Evolutionary conservation across 2,888 invertebrate genomes (phyloP).

Genomic region (Ichneumoninae sp.): DNA sequence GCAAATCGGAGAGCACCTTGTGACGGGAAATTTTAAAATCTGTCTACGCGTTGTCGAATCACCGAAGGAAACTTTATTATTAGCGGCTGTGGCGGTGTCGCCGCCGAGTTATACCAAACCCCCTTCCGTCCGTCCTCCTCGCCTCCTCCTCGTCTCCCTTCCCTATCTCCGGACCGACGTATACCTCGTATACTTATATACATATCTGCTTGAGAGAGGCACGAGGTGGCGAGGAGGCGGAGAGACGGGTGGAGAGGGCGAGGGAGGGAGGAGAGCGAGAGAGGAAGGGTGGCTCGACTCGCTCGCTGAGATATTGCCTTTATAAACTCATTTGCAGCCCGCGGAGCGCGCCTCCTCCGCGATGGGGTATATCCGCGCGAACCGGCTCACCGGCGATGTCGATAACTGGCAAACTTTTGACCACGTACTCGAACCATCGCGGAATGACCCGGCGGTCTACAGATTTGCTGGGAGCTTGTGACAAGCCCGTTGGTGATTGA

Average conservation of each 20-base stretch:
- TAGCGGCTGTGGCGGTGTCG: slow-evolving; percentile 76
- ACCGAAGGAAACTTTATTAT: slow-evolving; percentile 84
- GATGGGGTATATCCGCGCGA: slow-evolving; percentile 54
- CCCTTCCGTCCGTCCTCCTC: slow-evolving; percentile 8
- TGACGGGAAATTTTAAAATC: slow-evolving; percentile 84
- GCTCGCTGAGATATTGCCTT: slow-evolving; percentile 81
- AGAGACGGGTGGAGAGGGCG: slow-evolving; percentile 53
- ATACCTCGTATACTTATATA: slow-evolving; percentile 54
- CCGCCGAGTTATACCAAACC: slow-evolving; percentile 53
- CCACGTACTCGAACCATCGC: slow-evolving; percentile 33
- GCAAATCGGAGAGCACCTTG: slow-evolving; percentile 76
- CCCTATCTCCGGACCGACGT: slow-evolving; percentile 33
- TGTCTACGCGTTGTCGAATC: slow-evolving; percentile 84
- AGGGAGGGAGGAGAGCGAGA: slow-evolving; percentile 35
- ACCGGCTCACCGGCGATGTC: slow-evolving; percentile 40
- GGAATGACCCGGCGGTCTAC: slow-evolving; percentile 50
- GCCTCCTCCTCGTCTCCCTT: slow-evolving; percentile 14
- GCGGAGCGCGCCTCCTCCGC: slow-evolving; percentile 69
- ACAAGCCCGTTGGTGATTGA: slow-evolving; percentile 78
- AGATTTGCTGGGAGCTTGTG: slow-evolving; percentile 66
- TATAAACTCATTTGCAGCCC: slow-evolving; percentile 84
- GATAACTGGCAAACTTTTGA: slow-evolving; percentile 63
- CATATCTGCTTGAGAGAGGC: slow-evolving; percentile 55
- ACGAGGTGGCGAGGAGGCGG: slow-evolving; percentile 61
- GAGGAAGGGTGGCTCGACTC: slow-evolving; percentile 69